Evolutionary conservation across 2,113 vertebrate genomes (phyloP).

Genomic region (Pycnonotus jocosus): DNA sequence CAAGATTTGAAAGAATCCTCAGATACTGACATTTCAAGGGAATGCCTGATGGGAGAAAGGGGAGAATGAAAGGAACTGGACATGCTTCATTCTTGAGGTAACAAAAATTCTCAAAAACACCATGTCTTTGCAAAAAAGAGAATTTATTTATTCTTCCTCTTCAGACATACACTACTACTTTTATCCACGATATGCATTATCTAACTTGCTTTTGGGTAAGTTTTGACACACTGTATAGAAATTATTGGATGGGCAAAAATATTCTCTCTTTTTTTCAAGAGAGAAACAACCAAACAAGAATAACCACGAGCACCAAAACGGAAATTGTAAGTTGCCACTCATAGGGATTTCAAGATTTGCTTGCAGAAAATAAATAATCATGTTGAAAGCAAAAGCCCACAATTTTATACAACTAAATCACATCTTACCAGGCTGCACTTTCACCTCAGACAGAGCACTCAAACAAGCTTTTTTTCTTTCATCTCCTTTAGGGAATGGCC

Average conservation of each 20-base stretch:
- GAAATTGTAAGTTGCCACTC: background rate
- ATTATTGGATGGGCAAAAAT: background rate
- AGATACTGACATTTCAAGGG: background rate
- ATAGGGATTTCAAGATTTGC: background rate
- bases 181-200: background rate
- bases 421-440: conserved; percentile 91
- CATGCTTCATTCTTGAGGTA: background rate
- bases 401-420: background rate
- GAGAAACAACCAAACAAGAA: background rate
- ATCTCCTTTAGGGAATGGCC: conserved; percentile 95
- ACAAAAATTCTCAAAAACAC: background rate
- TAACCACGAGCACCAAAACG: background rate
- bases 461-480: conserved; percentile 93
- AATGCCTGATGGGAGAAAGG: background rate
- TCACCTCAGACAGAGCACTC: conserved; percentile 87
- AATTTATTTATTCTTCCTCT: background rate
- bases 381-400: background rate
- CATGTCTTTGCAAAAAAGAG: background rate
- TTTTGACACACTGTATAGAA: background rate
- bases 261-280: background rate
- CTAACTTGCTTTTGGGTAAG: background rate
- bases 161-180: background rate
- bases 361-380: background rate
- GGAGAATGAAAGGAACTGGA: background rate
- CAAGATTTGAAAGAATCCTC: background rate